Evolutionary conservation across 2,797 vertebrate species (phyloP).

Genomic region (Sternarchorhynchus goeldii): DNA sequence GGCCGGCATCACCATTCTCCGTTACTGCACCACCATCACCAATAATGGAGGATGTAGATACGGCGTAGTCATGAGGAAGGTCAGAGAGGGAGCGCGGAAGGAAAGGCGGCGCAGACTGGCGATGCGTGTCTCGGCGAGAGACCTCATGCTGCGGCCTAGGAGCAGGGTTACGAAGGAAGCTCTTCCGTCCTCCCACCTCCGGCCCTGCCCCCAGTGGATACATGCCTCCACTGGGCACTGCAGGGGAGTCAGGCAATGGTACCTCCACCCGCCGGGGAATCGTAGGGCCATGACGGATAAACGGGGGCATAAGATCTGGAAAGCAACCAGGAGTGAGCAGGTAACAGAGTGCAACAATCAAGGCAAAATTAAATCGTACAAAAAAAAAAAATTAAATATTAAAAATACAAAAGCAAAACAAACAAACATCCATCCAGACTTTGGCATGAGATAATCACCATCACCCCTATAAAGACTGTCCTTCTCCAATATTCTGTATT

Average conservation of each 20-base stretch:
- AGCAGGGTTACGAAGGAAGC: slow-evolving; percentile 83
- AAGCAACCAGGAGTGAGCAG: neutral
- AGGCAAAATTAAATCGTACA: too few relatives aligned
- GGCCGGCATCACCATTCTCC: slow-evolving; percentile 87
- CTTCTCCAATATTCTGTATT: too few relatives aligned
- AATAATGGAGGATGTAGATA: slow-evolving; percentile 88
- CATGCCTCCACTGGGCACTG: slow-evolving; percentile 63
- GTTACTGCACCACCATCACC: slow-evolving; percentile 79
- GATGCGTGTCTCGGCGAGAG: slow-evolving; percentile 91
- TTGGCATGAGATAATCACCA: neutral
- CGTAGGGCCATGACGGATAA: slow-evolving; percentile 96
- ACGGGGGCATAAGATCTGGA: slow-evolving; percentile 96
- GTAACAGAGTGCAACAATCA: neutral
- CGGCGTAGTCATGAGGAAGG: slow-evolving; percentile 85
- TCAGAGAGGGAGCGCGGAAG: slow-evolving; percentile 86
- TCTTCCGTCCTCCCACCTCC: slow-evolving; percentile 83
- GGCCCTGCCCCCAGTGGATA: slow-evolving; percentile 70
- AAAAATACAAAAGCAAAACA: too few relatives aligned
- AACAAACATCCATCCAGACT: too few relatives aligned
- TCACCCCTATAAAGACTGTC: too few relatives aligned
- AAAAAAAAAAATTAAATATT: too few relatives aligned
- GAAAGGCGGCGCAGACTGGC: slow-evolving; percentile 91
- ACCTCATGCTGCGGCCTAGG: slow-evolving; percentile 87
- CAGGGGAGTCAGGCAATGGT: slow-evolving; percentile 74
- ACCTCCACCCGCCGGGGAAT: slow-evolving; percentile 91